These are phyloP conservation scores for Sphaeridia pumilis DNA, from an alignment of 2,888 invertebrate species.

Conservation along the genomic window DNA sequence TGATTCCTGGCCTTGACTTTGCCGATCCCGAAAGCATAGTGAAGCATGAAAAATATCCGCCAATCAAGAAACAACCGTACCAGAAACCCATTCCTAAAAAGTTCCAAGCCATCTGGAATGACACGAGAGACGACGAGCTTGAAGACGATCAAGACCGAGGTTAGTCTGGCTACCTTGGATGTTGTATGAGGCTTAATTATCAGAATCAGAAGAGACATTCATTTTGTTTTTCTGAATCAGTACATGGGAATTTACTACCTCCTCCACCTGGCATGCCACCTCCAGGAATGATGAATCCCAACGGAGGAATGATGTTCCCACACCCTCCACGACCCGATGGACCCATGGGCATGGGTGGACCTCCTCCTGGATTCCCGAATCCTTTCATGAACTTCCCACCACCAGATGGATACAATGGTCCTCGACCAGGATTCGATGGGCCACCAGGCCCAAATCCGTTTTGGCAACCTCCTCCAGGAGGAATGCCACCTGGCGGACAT, in stretches of 20 bases:
- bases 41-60: constrained; percentile 29
- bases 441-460: constrained; percentile 31
- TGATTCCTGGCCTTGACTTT: constrained; percentile 75
- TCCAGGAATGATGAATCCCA: not conserved
- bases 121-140: constrained; percentile 31
- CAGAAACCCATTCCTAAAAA: constrained; percentile 92
- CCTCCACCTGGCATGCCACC: no score
- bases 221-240: not conserved
- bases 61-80: constrained; percentile 58
- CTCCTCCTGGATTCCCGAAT: no score
- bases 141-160: constrained; percentile 33
- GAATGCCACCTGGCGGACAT: not conserved
- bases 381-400: no score
- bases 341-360: no score
- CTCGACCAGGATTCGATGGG: constrained; percentile 3
- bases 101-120: constrained; percentile 96
- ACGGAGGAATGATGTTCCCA: not conserved
- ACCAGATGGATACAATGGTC: not conserved
- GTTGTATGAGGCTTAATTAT: not conserved
- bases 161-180: not conserved
- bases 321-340: not conserved
- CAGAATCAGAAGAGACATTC: no score
- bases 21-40: constrained; percentile 36
- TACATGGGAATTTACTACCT: not conserved
- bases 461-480: constrained; percentile 21